These are phyloP conservation scores for Heliconius eleuchia DNA, from an alignment of 1,140 invertebrate species.

Conservation along the genomic window DNA sequence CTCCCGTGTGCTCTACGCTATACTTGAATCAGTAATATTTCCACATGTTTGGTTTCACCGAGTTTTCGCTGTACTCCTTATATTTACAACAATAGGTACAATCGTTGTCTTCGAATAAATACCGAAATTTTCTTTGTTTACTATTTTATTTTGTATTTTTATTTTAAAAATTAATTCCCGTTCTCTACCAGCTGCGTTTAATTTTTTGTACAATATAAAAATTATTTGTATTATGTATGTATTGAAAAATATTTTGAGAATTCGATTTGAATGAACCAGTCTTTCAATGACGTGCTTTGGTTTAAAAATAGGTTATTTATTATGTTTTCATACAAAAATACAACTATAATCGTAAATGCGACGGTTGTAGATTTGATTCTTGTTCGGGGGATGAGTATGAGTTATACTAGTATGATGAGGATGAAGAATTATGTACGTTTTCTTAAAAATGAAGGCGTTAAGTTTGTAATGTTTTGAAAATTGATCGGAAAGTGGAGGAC, in stretches of 20 bases:
- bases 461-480: too few species aligned
- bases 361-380: too few species aligned
- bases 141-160: background rate
- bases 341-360: too few species aligned
- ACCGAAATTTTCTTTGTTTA: slow-evolving; percentile 16
- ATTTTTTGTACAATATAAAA: background rate
- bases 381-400: too few species aligned
- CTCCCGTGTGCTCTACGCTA: slow-evolving; percentile 3
- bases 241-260: background rate
- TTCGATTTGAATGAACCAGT: background rate
- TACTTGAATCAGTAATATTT: slow-evolving; percentile 27
- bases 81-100: slow-evolving; percentile 24
- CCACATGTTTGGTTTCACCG: slow-evolving; percentile 30
- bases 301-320: too few species aligned
- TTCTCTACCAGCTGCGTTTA: background rate
- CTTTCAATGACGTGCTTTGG: too few species aligned
- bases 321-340: too few species aligned
- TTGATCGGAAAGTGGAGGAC: too few species aligned
- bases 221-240: background rate
- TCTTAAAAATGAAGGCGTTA: too few species aligned
- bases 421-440: too few species aligned
- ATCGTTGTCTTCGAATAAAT: slow-evolving; percentile 19
- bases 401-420: too few species aligned
- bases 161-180: background rate
- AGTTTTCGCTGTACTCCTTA: slow-evolving; percentile 18